Base-by-base conservation (phyloP, 2,888 invertebrate genomes). In the Euzophera pinguis region DNA sequence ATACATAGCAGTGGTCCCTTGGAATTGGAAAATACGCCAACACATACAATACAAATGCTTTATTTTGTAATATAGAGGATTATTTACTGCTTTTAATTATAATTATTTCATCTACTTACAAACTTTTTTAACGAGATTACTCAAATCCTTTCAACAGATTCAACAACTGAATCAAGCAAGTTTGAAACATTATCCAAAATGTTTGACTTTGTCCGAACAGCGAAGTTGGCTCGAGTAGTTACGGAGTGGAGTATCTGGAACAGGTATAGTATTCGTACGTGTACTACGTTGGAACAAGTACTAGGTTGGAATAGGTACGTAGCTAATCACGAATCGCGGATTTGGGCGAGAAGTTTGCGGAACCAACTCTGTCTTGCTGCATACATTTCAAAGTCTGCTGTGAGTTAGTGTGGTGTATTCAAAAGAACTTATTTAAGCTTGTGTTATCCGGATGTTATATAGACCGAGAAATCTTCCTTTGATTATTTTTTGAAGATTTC, bases 121-220 rank as follows among this genome's bases (percentile, higher is more conserved):
- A 52, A 54, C 47, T 42, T 27, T 27, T 12, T 7, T 17, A 22
- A 17, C 27, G 27, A 43, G 27, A 43, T 43, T 43, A 43, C 12
- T 27, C 42, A 47, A 49, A 17, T 12, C 27, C 17, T 7, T 27
- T 43, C 42, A 43, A 45, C 45, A 10, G 45, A 45, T 16, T n/a
- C 32, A 16, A 32, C 45, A 45, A 13, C 32, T 14, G 45, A 14
- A 32, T 45, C 14, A 5, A 8, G 13, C 9, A 32, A 45, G 45
- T 45, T 45, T 29, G 45, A 45, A 45, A 45, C 32, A 45, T 45
- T 45, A 45, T 45, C 45, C 29, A 45, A 45, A 45, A 45, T 45
- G 45, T 45, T 45, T 45, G 45, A 45, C 22, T 43, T 29, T 43
- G 45, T 45, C 32, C 29, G 45, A 45, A 45, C 10, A 16, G 14